Percentiles rank a stretch among this genome's conserved stretches.
These are phyloP conservation scores for Grantiella picta DNA, from an alignment of 2,113 vertebrate genomes.

Conservation along the genomic window DNA sequence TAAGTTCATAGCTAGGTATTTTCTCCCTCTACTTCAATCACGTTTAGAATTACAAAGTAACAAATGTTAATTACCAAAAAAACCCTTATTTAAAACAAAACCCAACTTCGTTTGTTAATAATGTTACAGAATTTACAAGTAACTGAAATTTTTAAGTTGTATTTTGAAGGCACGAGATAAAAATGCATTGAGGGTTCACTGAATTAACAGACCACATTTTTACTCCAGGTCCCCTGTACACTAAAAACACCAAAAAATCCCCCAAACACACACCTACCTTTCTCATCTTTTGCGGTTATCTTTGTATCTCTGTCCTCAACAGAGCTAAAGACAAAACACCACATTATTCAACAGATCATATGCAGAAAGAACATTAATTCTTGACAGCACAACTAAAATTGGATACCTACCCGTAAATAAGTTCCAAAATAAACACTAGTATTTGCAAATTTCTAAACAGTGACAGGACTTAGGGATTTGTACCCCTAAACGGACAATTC, in stretches of 20 bases:
- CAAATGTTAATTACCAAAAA: background rate
- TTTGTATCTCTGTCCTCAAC: conserved; percentile 79
- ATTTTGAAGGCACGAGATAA: background rate
- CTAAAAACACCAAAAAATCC: background rate
- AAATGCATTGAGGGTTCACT: background rate
- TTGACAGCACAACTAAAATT: conserved; percentile 32
- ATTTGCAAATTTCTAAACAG: conserved; percentile 57
- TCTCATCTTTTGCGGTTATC: conserved; percentile 84
- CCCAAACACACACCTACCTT: conserved; percentile 70
- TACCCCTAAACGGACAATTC: conserved; percentile 48
- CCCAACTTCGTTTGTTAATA: accelerated
- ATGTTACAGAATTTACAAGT: background rate
- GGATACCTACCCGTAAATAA: conserved; percentile 76
- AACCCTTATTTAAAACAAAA: background rate
- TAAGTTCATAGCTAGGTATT: background rate
- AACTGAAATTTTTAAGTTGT: background rate
- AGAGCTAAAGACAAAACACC: conserved; percentile 81
- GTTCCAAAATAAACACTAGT: conserved; percentile 59
- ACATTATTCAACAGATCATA: conserved; percentile 19
- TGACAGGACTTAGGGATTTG: conserved; percentile 40
- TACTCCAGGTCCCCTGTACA: too few species aligned
- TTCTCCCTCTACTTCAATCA: background rate
- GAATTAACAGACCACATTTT: background rate
- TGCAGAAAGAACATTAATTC: background rate
- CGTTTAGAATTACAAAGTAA: background rate